phyloP scores from a whole-genome alignment of 2,888 invertebrate genomes.

The Parapristionchus giblindavisi region DNA sequence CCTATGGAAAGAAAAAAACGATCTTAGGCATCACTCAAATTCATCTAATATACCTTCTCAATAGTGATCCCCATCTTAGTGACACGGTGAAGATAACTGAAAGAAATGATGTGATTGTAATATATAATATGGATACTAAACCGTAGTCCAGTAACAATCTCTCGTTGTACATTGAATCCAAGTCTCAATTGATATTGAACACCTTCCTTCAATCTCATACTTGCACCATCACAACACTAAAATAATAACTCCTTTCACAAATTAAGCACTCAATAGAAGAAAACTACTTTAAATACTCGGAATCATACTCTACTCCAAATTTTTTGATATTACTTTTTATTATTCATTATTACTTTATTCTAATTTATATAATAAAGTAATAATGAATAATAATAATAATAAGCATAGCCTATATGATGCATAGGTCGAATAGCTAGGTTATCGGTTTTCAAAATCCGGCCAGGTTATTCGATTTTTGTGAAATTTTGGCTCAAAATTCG shows the following conservation, averaged over 20 bases:
- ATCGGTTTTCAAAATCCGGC: no score
- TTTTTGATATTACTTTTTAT: not conserved
- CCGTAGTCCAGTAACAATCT: conserved; percentile 96
- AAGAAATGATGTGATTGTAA: conserved; percentile 6
- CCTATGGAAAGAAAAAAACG: no score
- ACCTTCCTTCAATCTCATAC: conserved; percentile 91
- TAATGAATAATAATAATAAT: not conserved
- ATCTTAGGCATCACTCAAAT: no score
- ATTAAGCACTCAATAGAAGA: not conserved
- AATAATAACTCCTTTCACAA: conserved; percentile 1
- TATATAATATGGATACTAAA: conserved; percentile 70
- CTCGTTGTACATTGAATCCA: conserved; percentile 95
- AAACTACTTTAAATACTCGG: not conserved
- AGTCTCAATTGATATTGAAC: conserved; percentile 92
- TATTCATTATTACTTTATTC: not conserved
- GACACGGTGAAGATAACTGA: conserved; percentile 55
- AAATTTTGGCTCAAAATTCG: no score
- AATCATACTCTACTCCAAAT: no score
- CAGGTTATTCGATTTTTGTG: no score
- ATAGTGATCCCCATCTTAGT: conserved; percentile 76
- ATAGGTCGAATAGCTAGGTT: no score
- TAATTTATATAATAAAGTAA: not conserved
- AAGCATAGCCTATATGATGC: no score
- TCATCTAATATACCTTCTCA: no score
- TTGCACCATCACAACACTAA: conserved; percentile 45